A percentile compares a stretch with the other conserved stretches of the same genome.
Conservation (phyloP, 2,797 vertebrate genomes). For the Aselliscus stoliczkanus region DNA sequence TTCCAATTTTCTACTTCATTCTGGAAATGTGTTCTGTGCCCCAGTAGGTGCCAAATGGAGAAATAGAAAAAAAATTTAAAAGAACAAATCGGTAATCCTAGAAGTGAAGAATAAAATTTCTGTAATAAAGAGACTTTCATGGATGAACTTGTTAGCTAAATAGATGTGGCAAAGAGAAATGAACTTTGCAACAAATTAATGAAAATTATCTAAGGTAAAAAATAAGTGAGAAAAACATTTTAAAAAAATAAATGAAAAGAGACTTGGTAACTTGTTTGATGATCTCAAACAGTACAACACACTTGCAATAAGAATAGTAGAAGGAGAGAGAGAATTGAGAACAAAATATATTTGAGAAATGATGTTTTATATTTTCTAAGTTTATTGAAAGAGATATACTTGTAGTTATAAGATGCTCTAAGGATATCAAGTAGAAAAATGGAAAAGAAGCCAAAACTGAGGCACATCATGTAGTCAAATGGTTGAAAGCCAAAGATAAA, state of each 20-base stretch:
- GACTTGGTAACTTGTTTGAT: not conserved
- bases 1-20: not conserved
- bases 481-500: not conserved
- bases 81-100: not conserved
- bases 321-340: not conserved
- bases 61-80: not conserved
- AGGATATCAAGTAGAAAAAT: not conserved
- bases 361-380: not conserved
- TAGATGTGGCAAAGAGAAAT: not conserved
- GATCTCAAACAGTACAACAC: not conserved
- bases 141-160: not conserved
- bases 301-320: not conserved
- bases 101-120: not conserved
- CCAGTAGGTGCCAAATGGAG: not conserved
- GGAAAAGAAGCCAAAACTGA: not conserved
- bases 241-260: not conserved
- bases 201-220: not conserved
- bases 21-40: not conserved
- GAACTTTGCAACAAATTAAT: not conserved
- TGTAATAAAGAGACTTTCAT: not conserved
- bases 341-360: not conserved
- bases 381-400: not conserved
- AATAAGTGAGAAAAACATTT: not conserved
- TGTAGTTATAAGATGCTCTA: not conserved
- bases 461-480: not conserved